A percentile compares a stretch with the other conserved stretches of the same genome.
Evolutionary conservation across 2,113 vertebrate genomes (phyloP).

Genomic region (Procavia capensis): DNA sequence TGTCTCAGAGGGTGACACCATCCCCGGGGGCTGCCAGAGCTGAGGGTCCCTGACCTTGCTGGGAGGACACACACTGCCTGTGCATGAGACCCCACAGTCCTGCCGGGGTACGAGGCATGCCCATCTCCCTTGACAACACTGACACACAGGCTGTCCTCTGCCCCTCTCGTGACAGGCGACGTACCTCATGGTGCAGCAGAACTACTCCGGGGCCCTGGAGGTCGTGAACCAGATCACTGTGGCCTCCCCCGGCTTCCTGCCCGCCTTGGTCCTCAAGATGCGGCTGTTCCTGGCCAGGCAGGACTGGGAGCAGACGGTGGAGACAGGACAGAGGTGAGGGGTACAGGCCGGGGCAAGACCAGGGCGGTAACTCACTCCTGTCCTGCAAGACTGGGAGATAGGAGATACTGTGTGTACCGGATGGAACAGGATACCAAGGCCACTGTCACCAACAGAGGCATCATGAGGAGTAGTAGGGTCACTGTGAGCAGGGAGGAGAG

Average conservation of each 20-base stretch:
- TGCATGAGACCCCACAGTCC: not conserved
- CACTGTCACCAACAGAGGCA: not conserved
- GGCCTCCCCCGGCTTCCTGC: constrained; percentile 81
- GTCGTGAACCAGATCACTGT: constrained; percentile 84
- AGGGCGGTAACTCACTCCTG: rapidly evolving
- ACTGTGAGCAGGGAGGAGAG: rapidly evolving
- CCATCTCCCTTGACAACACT: rapidly evolving
- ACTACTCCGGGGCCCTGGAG: constrained; percentile 85
- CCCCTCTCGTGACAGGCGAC: constrained; percentile 73
- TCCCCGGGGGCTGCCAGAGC: not conserved
- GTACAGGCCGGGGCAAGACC: too few relatives aligned
- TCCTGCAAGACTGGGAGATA: not conserved
- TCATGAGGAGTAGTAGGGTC: too few relatives aligned
- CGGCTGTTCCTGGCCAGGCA: constrained; percentile 85
- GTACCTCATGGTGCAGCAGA: constrained; percentile 86
- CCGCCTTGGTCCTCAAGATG: constrained; percentile 87
- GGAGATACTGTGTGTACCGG: not conserved
- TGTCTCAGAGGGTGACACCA: not conserved
- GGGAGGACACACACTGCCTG: not conserved
- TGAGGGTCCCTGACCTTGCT: not conserved
- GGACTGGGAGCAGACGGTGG: constrained; percentile 88
- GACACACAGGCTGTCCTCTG: not conserved
- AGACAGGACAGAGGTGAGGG: constrained; percentile 84
- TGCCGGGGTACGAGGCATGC: not conserved
- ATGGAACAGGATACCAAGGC: not conserved